Conservation (phyloP, 2,113 vertebrate genomes). For the Hystrix cristata region DNA sequence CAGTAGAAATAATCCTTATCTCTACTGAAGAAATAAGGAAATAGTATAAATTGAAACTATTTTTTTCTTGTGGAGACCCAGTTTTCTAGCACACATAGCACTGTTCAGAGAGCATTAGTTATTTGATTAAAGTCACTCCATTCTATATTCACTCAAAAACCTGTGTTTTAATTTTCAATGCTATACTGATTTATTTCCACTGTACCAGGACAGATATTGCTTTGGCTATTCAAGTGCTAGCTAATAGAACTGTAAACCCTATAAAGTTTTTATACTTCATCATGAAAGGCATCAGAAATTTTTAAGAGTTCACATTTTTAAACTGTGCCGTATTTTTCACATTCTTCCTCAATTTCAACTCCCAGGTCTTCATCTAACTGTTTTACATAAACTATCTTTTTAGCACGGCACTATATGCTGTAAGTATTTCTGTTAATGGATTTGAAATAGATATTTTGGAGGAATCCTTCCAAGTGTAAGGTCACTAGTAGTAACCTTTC, state of each 20-base stretch:
- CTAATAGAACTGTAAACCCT: not conserved
- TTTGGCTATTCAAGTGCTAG: not conserved
- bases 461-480: not conserved
- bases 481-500: not conserved
- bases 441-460: not conserved
- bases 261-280: not conserved
- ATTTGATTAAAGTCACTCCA: not conserved
- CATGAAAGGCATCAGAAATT: not conserved
- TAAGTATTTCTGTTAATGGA: not conserved
- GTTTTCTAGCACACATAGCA: not conserved
- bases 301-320: not conserved
- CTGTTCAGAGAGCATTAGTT: not conserved
- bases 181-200: not conserved
- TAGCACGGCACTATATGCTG: not conserved
- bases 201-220: not conserved
- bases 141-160: not conserved
- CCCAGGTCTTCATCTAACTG: not conserved
- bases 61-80: not conserved
- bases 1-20: too few species aligned
- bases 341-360: not conserved
- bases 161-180: not conserved
- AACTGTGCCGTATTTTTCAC: not conserved
- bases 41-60: not conserved
- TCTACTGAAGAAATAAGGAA: not conserved
- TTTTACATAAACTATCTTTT: not conserved